Conservation (phyloP, 2,797 vertebrate genomes). For the Lutjanus campechanus region DNA sequence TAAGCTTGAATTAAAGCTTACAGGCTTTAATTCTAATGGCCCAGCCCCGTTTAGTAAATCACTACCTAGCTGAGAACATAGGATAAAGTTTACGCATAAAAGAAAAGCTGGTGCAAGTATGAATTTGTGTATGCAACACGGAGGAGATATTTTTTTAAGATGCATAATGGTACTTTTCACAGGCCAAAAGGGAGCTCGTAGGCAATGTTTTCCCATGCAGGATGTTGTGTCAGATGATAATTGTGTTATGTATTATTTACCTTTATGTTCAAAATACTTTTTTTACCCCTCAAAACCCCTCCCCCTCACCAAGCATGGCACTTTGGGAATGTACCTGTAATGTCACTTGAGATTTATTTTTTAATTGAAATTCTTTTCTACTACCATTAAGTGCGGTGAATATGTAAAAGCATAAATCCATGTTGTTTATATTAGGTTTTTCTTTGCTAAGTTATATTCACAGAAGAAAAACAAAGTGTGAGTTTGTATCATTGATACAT, state of each 20-base stretch:
- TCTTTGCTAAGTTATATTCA: conserved; percentile 67
- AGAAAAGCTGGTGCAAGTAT: conserved; percentile 40
- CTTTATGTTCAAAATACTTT: conserved; percentile 51
- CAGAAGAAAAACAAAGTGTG: conserved; percentile 63
- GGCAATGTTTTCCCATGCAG: conserved; percentile 54
- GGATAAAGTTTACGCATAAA: too few species aligned
- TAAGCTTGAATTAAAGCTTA: background rate
- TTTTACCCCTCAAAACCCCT: conserved; percentile 50
- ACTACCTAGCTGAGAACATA: too few species aligned
- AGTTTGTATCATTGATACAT: conserved; percentile 74
- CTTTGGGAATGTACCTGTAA: conserved; percentile 71
- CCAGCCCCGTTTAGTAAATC: background rate
- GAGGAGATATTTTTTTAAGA: conserved; percentile 17
- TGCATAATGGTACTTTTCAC: conserved; percentile 54
- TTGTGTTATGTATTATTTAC: conserved; percentile 55
- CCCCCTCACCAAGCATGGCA: conserved; percentile 60
- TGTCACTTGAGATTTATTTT: conserved; percentile 59
- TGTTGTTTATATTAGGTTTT: conserved; percentile 71
- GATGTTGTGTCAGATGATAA: conserved; percentile 57
- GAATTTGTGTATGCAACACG: conserved; percentile 12
- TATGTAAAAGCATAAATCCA: conserved; percentile 63
- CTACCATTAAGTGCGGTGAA: conserved; percentile 72
- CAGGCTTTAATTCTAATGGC: background rate
- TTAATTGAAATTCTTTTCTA: conserved; percentile 64
- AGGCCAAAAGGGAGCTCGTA: conserved; percentile 65